These are phyloP conservation scores for Aporrectodea caliginosa DNA, from an alignment of 1,140 invertebrate species.

Conservation along the genomic window DNA sequence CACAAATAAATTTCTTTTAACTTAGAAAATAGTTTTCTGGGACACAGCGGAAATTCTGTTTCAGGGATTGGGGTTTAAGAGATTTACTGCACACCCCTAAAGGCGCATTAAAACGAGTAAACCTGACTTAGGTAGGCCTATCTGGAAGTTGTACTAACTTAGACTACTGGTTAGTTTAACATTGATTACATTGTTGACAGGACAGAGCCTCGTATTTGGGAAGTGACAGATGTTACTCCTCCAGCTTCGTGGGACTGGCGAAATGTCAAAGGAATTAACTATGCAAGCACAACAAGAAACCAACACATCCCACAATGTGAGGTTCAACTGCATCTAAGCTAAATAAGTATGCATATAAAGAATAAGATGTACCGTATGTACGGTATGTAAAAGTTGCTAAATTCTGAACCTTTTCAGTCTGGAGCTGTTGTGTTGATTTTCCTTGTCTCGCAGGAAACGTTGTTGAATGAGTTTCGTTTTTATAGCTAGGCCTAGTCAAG, in stretches of 20 bases:
- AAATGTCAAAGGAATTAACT: slow-evolving; percentile 57
- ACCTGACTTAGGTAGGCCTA: too few relatives aligned
- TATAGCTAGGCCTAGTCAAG: too few relatives aligned
- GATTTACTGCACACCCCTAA: too few relatives aligned
- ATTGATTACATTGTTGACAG: not conserved
- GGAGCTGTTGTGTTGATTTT: not conserved
- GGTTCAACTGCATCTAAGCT: slow-evolving; percentile 11
- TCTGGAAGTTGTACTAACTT: not conserved
- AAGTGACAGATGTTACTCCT: slow-evolving; percentile 31
- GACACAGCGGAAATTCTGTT: not conserved
- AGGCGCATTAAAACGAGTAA: too few relatives aligned
- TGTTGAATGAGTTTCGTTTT: too few relatives aligned
- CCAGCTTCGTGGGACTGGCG: slow-evolving; percentile 57
- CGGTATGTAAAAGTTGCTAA: not conserved
- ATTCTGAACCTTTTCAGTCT: not conserved
- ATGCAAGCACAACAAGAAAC: slow-evolving; percentile 56
- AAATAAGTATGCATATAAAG: not conserved
- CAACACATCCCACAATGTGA: slow-evolving; percentile 57
- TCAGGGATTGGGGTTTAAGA: too few relatives aligned
- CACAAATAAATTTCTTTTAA: not conserved
- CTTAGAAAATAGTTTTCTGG: not conserved
- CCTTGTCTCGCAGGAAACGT: too few relatives aligned
- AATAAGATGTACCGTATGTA: too few relatives aligned
- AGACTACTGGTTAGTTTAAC: not conserved
- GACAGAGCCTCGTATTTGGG: slow-evolving; percentile 1